Evolutionary conservation across 2,888 invertebrate genomes (phyloP), one percentile per base, ranked within the genome.

Genomic region (Netelia fuscicornis): DNA sequence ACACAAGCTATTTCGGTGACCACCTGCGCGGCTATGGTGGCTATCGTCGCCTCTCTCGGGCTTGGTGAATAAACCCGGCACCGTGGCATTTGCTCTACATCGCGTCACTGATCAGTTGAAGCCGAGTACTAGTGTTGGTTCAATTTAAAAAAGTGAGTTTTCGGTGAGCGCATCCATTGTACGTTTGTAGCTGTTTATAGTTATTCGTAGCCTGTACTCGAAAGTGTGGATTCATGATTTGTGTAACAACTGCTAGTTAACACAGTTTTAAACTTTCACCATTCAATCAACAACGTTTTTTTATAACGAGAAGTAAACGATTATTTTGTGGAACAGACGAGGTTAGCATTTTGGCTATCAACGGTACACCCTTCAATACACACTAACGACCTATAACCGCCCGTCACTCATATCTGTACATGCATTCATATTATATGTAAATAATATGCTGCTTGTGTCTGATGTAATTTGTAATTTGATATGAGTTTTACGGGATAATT

Each of bases 131-230:
- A 6, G n/a, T 56, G n/a, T 20, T 20, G 20, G 56, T 20, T 10
- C 8, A 58, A 60, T 60, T 42, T 52, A 52, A n/a, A 75, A 75
- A 80, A 81, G 68, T 70, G 48, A 42, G 54, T 56, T 68, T 62
- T 68, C 60, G 44, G 58, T 74, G 62, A 78, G 83, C 78, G 83
- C 83, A 83, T 83, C 78, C 83, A 83, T 83, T 83, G 71, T 77
- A 37, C 65, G 67, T 2, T 25, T 25, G 25, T 2, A 25, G 2
- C 25, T 25, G 25, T 25, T 2, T 17, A 2, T 25, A 25, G 25
- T 2, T 25, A 25, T 48, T 75, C 72, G 67, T 83, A 74, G 72
- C 72, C 44, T 83, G 72, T 25, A 62, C 72, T 60, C 67, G 60
- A 58, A 20, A n/a, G 44, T 67, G 48, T 77, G 74, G 68, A 68